Percentiles rank a stretch among this genome's conserved stretches.
These are phyloP conservation scores for Drosophila carrolli DNA, from an alignment of 1,140 invertebrate species.

Conservation along the genomic window DNA sequence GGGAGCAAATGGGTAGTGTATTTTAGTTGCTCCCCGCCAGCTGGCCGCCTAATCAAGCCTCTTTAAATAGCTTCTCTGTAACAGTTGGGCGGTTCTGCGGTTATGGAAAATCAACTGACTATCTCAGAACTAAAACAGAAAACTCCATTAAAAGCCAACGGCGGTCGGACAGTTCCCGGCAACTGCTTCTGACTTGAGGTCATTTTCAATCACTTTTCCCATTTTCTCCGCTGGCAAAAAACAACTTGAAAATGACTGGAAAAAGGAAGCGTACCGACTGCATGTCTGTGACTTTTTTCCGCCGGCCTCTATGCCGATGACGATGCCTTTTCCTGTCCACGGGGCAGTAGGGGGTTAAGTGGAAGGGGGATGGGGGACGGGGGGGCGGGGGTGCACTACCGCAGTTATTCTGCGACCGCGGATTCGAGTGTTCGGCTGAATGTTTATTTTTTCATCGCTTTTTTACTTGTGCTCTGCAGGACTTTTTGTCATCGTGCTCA, in stretches of 20 bases:
- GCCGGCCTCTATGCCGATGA: constrained; percentile 18
- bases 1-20: neutral
- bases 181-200: constrained; percentile 79
- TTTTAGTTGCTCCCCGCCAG: neutral
- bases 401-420: constrained; percentile 53
- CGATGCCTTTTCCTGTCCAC: constrained; percentile 28
- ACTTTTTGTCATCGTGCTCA: constrained; percentile 49
- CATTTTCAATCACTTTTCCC: constrained; percentile 81
- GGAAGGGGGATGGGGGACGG: constrained; percentile 1
- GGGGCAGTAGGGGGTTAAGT: constrained; percentile 3
- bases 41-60: constrained; percentile 1
- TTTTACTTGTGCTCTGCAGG: constrained; percentile 7
- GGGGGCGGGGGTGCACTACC: neutral
- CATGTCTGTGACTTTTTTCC: constrained; percentile 63
- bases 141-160: constrained; percentile 74
- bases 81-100: constrained; percentile 10
- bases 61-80: constrained; percentile 1
- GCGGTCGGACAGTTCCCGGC: constrained; percentile 38
- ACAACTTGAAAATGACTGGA: constrained; percentile 61
- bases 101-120: constrained; percentile 24
- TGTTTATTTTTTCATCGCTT: constrained; percentile 42
- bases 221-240: constrained; percentile 66
- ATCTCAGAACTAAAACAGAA: constrained; percentile 42
- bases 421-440: constrained; percentile 66
- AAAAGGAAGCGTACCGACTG: constrained; percentile 43